Base-by-base conservation (phyloP, 2,113 vertebrate species). In the Sturnira hondurensis region DNA sequence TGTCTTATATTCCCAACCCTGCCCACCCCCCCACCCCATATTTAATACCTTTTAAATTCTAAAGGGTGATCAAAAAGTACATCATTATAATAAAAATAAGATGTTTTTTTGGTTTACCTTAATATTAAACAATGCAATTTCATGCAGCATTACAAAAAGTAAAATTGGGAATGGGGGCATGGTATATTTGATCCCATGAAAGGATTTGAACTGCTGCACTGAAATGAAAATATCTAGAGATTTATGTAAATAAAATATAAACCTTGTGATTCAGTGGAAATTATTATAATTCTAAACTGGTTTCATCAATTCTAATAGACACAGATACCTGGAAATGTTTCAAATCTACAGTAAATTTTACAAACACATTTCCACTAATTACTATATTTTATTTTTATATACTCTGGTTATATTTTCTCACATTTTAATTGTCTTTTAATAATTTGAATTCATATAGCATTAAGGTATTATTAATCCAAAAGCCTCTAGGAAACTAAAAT, bases 311-410 rank as follows among this genome's bases (percentile, higher is more conserved):
- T 93, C 77, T 93, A 33, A 15, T 70, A 95, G 70, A 90, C 50
- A 80, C 12, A 70, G 24, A 67, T 71, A 83, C 74, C 85, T 95
- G 56, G 80, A 92, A 92, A 71, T 10, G 31, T 84, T 93, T 92
- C 76, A 97, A 52, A 77, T 77, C 58, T 71, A 91, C 5, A 76
- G 26, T 81, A 71, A 84, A 94, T 78, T 92, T 81, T 96, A 84
- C 94, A 90, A 19, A 94, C 24, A 54, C 26, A 19, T 50, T 65
- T 82, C 17, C 31, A 93, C 28, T 65, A 80, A 88, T 88, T 54
- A 65, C 10, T 88, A 22, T 78, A 76, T 45, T 87, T 91, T 87
- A 92, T 92, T 92, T 96, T 96, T 77, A 93, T 70, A 47, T 92
- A 92, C 28, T 91, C 7, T 7, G 9, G 13, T 56, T 87, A 41